Evolutionary conservation across 2,797 vertebrate species (phyloP), one percentile per base, ranked within the genome.

Genomic region (Chaetophractus vellerosus): DNA sequence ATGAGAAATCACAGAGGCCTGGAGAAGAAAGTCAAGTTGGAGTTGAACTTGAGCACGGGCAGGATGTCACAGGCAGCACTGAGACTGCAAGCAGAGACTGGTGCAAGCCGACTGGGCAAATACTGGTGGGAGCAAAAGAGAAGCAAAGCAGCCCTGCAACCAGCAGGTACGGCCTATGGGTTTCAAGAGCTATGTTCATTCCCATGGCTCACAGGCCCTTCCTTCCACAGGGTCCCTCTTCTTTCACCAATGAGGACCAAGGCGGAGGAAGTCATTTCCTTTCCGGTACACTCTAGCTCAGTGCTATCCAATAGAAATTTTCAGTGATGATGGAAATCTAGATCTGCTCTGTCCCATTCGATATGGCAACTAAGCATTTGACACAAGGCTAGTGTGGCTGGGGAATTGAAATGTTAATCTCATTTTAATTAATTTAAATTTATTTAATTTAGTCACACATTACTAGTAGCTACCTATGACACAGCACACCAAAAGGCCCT

Each of bases 161-260:
- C 28, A 28, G 61, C 28, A 76, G 52, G 61, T 69, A 59, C 2
- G 31, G 36, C 18, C 26, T 38, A 1, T 0, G 57, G 41, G 41
- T 45, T 75, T 26, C 1, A 3, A 12, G 19, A 59, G 75, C 61
- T 45, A 50, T 31, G 5, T 15, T 69, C 21, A 12, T 28, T 52
- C 18, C 33, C 24, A 9, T 0, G 31, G 33, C 0, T 0, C 26
- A 66, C 5, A 33, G 50, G 6, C 4, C 14, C 5, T 45, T 38
- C 38, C 38, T 38, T 38, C 69, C 24, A 5, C 1, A 0, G 55
- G 3, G 1, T 16, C 38, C 16, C 33, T 41, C 14, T 18, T 33
- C 68, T 71, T n/a, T 5, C 12, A 41, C 9, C n/a, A n/a, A 38
- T 41, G 50, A 68, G 66, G 5, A 55, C 45, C 38, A 14, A 0